Conservation (phyloP, 2,797 vertebrate genomes). For the Hemitrygon akajei region DNA sequence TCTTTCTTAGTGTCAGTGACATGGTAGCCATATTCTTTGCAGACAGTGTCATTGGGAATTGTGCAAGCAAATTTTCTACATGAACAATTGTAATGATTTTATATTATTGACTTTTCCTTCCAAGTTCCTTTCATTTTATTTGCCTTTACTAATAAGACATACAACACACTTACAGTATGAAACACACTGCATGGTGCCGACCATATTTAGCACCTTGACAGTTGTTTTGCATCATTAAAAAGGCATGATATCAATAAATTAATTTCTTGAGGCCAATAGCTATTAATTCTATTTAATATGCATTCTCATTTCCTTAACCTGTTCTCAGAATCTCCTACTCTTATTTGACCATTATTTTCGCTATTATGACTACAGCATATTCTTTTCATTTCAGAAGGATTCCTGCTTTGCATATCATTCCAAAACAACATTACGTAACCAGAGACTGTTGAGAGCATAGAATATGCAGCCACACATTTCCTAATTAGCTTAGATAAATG, state of each 20-base stretch:
- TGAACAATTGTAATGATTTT: too few species aligned
- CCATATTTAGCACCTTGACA: background rate
- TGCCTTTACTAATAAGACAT: background rate
- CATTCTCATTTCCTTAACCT: background rate
- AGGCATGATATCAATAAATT: background rate
- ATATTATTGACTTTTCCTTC: too few species aligned
- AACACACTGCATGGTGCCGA: background rate
- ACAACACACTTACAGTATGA: background rate
- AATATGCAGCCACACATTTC: background rate
- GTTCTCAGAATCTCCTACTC: background rate
- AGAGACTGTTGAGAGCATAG: background rate
- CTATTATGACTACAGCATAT: background rate
- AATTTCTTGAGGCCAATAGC: background rate
- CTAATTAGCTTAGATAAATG: background rate
- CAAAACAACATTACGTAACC: background rate
- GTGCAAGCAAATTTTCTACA: too few species aligned
- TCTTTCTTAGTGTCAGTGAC: too few species aligned
- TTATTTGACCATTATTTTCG: background rate
- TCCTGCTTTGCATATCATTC: background rate
- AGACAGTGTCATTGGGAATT: too few species aligned
- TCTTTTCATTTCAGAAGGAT: background rate
- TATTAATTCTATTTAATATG: background rate
- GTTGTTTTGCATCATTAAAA: background rate
- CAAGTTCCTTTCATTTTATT: background rate
- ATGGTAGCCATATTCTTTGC: too few species aligned